Conservation (phyloP, 2,797 vertebrate genomes). For the Melanotaenia pygmaea region DNA sequence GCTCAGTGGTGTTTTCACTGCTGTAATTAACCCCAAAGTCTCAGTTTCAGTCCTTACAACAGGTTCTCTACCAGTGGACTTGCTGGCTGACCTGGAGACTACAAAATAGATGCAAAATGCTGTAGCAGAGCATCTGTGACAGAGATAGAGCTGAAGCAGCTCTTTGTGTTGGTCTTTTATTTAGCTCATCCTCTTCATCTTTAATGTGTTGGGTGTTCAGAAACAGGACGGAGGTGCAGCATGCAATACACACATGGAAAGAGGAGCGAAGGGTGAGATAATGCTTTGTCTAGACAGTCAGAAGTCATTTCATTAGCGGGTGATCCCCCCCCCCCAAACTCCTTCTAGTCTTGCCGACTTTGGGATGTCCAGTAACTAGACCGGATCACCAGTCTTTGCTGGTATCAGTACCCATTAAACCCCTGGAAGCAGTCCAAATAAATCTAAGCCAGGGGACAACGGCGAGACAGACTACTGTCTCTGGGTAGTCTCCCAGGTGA, state of each 20-base stretch:
- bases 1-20: constrained; percentile 27
- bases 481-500: constrained; percentile 48
- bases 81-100: background rate
- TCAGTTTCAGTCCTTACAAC: constrained; percentile 3
- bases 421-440: constrained; percentile 61
- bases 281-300: constrained; percentile 81
- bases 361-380: constrained; percentile 52
- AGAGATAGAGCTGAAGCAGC: background rate
- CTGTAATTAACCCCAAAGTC: constrained; percentile 28
- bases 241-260: constrained; percentile 10
- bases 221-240: constrained; percentile 9
- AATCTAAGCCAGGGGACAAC: constrained; percentile 43
- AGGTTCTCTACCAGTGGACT: constrained; percentile 11
- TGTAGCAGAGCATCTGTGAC: background rate
- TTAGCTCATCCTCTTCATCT: constrained; percentile 7
- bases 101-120: background rate
- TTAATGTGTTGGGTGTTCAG: constrained; percentile 16
- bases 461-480: constrained; percentile 39
- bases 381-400: constrained; percentile 51
- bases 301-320: constrained; percentile 76
- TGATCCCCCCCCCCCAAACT: constrained; percentile 22
- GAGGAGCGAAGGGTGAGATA: constrained; percentile 64
- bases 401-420: constrained; percentile 48
- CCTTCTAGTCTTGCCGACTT: constrained; percentile 38
- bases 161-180: background rate